These are phyloP conservation scores for Barnardius zonarius DNA, from an alignment of 2,113 vertebrate genomes.

Conservation along the genomic window DNA sequence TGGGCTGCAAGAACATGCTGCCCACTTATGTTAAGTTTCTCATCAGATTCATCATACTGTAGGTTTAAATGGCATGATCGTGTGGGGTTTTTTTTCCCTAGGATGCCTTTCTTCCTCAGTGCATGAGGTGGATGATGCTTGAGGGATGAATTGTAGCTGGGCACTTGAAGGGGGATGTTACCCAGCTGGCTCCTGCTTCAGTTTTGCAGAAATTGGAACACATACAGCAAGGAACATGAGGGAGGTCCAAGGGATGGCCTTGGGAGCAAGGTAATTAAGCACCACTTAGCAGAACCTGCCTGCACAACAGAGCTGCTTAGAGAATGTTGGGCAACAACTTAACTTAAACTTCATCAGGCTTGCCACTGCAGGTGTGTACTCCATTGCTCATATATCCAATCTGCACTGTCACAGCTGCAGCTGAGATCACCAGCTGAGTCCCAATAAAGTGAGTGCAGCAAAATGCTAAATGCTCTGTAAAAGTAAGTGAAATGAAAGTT, in stretches of 20 bases:
- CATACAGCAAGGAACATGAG: accelerated
- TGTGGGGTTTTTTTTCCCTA: not conserved
- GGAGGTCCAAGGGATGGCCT: not conserved
- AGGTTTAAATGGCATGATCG: accelerated
- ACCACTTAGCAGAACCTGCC: not conserved
- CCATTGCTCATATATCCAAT: not conserved
- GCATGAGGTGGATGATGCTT: not conserved
- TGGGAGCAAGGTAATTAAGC: not conserved
- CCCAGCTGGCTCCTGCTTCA: not conserved
- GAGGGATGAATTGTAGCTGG: not conserved
- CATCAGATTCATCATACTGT: not conserved
- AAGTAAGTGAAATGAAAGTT: not conserved
- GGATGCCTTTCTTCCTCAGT: not conserved
- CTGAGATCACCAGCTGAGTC: not conserved
- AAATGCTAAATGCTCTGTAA: not conserved
- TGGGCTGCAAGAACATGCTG: not conserved
- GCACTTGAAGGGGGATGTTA: not conserved
- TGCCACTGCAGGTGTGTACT: not conserved
- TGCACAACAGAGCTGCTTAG: not conserved
- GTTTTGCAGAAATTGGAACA: not conserved
- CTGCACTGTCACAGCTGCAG: not conserved
- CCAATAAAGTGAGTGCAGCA: not conserved
- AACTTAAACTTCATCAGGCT: not conserved
- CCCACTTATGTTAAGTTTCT: not conserved
- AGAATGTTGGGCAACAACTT: not conserved